Percentiles rank a stretch among this genome's conserved stretches.
Conservation (phyloP, 2,797 vertebrate species). For the Bradypodion ventrale region DNA sequence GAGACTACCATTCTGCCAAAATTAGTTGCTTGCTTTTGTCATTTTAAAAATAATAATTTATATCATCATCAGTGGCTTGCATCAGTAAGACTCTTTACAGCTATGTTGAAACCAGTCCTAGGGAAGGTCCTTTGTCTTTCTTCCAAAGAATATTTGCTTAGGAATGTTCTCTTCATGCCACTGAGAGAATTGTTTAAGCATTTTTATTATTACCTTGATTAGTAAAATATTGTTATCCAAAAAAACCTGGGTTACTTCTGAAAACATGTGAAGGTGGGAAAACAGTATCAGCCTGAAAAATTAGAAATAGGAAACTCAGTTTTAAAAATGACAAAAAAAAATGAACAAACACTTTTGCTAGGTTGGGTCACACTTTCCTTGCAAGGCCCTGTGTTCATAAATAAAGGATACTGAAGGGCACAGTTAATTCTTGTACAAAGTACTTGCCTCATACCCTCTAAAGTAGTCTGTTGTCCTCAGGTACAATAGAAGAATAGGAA, state of each 20-base stretch:
- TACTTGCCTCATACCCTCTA: too few species aligned
- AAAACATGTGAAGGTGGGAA: background rate
- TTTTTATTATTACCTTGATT: constrained; percentile 4
- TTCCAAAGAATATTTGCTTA: background rate
- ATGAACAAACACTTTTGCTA: too few species aligned
- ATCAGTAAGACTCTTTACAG: background rate
- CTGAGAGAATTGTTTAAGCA: constrained; percentile 1
- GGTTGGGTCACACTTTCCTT: too few species aligned
- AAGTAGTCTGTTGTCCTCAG: too few species aligned
- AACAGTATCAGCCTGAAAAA: background rate
- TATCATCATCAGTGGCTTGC: background rate
- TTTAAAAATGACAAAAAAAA: too few species aligned
- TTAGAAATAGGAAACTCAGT: background rate
- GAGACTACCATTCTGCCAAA: too few species aligned
- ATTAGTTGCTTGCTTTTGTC: background rate
- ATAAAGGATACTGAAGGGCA: too few species aligned
- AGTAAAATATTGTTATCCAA: background rate
- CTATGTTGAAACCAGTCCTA: background rate
- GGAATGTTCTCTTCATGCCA: background rate
- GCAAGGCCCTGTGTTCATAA: too few species aligned
- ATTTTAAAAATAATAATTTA: background rate
- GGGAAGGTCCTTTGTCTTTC: background rate
- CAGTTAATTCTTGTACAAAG: too few species aligned
- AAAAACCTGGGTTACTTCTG: background rate
- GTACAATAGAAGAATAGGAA: too few species aligned